phyloP scores from a whole-genome alignment of 92 coral and sea anemone genomes.

The Palythoa heliodiscus region DNA sequence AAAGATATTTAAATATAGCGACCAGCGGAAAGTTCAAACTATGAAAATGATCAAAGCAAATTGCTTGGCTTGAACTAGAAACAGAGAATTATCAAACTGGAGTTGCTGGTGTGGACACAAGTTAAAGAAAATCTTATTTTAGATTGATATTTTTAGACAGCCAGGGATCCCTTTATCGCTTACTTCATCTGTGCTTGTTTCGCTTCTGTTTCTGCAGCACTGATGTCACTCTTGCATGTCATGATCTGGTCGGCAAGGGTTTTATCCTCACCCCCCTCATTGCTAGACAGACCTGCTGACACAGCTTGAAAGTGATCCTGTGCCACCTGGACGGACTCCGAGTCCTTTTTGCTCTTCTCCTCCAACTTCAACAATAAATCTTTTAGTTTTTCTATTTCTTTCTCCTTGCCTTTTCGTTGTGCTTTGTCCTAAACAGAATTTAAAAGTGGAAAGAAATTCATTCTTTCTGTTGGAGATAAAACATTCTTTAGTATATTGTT shows the following conservation, averaged over 20 bases:
- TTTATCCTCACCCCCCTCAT: constrained; percentile 88
- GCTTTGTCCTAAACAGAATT: constrained; percentile 76
- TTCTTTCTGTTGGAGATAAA: background rate
- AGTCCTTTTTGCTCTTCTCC: constrained; percentile 83
- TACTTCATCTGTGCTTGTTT: constrained; percentile 98
- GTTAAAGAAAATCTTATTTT: too few relatives aligned
- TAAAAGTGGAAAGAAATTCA: background rate
- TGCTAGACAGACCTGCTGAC: constrained; percentile 95
- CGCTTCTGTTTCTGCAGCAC: constrained; percentile 93
- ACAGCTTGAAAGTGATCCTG: constrained; percentile 98
- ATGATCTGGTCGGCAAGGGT: constrained; percentile 96
- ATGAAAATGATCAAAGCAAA: too few relatives aligned
- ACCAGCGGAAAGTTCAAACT: too few relatives aligned
- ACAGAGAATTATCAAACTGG: too few relatives aligned
- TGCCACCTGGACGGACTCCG: constrained; percentile 76
- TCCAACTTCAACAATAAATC: constrained; percentile 77
- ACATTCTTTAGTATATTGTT: too few relatives aligned
- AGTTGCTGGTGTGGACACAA: too few relatives aligned
- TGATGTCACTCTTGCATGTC: constrained; percentile 88
- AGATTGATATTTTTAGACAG: too few relatives aligned
- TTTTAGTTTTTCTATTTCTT: constrained; percentile 70
- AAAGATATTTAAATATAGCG: too few relatives aligned
- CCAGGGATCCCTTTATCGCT: constrained; percentile 25
- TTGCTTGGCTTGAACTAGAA: too few relatives aligned
- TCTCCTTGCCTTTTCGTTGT: constrained; percentile 72